Percentiles rank a stretch among this genome's conserved stretches.
phyloP scores from a whole-genome alignment of 2,888 invertebrate genomes.

The Drosophila rubida region DNA sequence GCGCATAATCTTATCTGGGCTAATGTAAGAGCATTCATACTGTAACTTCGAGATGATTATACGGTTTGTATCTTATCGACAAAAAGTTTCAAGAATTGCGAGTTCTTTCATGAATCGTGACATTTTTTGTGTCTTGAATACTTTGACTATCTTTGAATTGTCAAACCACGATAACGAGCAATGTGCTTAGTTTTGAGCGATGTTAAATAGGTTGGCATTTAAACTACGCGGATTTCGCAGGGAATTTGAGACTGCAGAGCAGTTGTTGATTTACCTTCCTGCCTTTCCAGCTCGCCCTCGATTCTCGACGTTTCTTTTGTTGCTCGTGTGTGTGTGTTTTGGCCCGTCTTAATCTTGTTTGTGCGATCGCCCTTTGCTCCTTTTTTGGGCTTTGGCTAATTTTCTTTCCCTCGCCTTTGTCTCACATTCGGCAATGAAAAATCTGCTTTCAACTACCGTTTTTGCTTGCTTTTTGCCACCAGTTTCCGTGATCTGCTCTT shows the following conservation, averaged over 20 bases:
- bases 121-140: not conserved
- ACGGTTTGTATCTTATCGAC: not conserved
- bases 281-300: slow-evolving; percentile 18
- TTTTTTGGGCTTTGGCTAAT: slow-evolving; percentile 74
- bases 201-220: not conserved
- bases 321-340: slow-evolving; percentile 3
- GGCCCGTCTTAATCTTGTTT: slow-evolving; percentile 70
- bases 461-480: slow-evolving; percentile 62
- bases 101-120: not conserved
- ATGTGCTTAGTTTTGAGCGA: not conserved
- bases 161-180: not conserved
- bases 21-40: not conserved
- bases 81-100: not conserved
- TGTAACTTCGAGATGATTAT: slow-evolving; percentile 1
- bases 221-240: not conserved
- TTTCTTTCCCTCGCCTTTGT: slow-evolving; percentile 70
- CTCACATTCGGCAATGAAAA: slow-evolving; percentile 37
- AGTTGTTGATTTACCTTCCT: slow-evolving; percentile 16
- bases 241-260: not conserved
- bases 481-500: slow-evolving; percentile 67
- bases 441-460: slow-evolving; percentile 46
- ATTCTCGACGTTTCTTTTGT: slow-evolving; percentile 13
- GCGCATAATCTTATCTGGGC: not conserved
- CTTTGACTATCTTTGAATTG: not conserved
- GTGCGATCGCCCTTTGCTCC: slow-evolving; percentile 72